These are phyloP conservation scores for Maniola hyperantus DNA, from an alignment of 2,888 invertebrate genomes.

Conservation along the genomic window DNA sequence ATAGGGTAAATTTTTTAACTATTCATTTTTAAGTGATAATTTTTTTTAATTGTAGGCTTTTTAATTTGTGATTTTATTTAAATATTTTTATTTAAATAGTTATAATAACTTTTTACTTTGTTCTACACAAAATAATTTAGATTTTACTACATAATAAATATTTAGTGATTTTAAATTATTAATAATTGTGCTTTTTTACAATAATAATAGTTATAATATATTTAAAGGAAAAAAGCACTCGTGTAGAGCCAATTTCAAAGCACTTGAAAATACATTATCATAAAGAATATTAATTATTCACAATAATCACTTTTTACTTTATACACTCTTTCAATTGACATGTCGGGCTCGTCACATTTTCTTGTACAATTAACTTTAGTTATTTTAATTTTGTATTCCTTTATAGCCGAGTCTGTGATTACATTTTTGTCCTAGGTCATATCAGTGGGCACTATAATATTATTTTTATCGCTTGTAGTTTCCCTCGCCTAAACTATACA, in stretches of 20 bases:
- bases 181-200: no score
- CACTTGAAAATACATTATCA: conserved; percentile 28
- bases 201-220: not conserved
- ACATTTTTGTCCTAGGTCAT: conserved; percentile 34
- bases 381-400: conserved; percentile 47
- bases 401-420: conserved; percentile 35
- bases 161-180: no score
- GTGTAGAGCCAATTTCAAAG: conserved; percentile 21
- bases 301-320: conserved; percentile 60
- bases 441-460: conserved; percentile 32
- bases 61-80: no score
- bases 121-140: no score
- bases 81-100: no score
- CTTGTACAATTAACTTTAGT: conserved; percentile 73
- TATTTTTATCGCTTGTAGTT: not conserved
- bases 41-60: no score
- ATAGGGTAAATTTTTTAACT: no score
- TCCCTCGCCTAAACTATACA: no score
- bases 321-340: conserved; percentile 80
- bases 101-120: no score
- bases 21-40: no score
- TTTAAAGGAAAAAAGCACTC: conserved; percentile 16
- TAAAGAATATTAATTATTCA: conserved; percentile 35
- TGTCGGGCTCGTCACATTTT: conserved; percentile 74
- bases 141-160: no score